Conservation (phyloP, 1,140 invertebrate species). For the Anastatus disparis region DNA sequence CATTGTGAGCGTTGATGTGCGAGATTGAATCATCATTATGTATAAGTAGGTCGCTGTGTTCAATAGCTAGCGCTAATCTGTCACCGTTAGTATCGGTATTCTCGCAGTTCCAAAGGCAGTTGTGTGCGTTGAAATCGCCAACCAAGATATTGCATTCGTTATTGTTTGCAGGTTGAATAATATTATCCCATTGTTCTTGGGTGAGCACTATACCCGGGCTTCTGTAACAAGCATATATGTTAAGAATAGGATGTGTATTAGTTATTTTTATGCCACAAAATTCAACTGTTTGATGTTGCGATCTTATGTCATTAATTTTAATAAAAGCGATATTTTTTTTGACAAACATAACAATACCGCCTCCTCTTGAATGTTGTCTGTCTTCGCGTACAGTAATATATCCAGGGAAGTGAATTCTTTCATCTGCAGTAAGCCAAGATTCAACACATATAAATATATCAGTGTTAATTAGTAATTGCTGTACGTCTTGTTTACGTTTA, state of each 20-base stretch:
- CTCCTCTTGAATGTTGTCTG: background rate
- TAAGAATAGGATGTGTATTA: background rate
- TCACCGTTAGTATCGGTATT: background rate
- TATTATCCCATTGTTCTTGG: background rate
- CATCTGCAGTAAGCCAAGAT: too few species aligned
- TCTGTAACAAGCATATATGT: background rate
- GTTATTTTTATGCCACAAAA: background rate
- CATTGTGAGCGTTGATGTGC: background rate
- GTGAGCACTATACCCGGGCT: background rate
- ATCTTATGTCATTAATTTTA: background rate
- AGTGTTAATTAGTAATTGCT: background rate
- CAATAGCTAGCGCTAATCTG: background rate
- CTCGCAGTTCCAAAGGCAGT: constrained; percentile 3
- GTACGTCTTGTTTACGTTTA: background rate
- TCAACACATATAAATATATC: constrained; percentile 16
- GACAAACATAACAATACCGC: background rate
- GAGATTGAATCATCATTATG: background rate
- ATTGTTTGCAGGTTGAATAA: background rate
- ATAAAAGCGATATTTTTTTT: background rate
- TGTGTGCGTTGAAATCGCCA: constrained; percentile 15
- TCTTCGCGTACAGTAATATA: background rate
- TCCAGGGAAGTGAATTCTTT: background rate
- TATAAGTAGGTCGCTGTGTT: background rate
- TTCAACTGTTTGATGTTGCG: background rate
- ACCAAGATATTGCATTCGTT: background rate